A percentile compares a stretch with the other conserved stretches of the same genome.
These are phyloP conservation scores for Microtus ochrogaster DNA, from an alignment of 2,113 vertebrate species.

Conservation along the genomic window DNA sequence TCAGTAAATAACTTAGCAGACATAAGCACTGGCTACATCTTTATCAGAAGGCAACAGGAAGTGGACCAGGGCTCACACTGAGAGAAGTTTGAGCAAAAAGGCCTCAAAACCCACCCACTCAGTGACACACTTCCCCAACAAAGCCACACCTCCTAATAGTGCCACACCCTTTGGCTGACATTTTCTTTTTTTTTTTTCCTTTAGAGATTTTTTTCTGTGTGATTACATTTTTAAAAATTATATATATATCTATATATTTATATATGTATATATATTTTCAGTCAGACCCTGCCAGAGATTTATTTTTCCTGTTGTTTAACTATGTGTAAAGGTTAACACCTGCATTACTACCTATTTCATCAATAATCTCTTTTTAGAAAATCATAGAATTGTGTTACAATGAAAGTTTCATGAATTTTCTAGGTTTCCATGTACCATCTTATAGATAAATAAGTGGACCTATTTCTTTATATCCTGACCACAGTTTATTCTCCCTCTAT, in stretches of 20 bases:
- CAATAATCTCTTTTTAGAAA: background rate
- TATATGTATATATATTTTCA: background rate
- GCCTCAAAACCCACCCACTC: background rate
- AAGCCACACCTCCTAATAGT: background rate
- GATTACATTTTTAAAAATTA: background rate
- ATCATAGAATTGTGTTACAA: background rate
- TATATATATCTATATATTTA: background rate
- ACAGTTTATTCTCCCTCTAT: background rate
- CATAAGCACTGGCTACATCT: background rate
- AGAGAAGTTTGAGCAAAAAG: background rate
- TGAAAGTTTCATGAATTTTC: conserved; percentile 17
- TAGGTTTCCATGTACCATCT: conserved; percentile 43
- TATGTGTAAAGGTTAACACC: background rate
- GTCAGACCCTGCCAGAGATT: background rate
- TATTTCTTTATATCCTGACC: background rate
- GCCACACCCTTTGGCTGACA: background rate
- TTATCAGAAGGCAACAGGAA: background rate
- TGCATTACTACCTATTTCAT: conserved; percentile 18
- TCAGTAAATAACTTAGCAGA: background rate
- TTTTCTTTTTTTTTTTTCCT: background rate
- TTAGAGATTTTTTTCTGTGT: background rate
- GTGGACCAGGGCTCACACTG: background rate
- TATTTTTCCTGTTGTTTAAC: conserved; percentile 32
- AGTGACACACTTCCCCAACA: background rate
- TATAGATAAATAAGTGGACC: background rate